Conservation (phyloP, 2,797 vertebrate species). For the Mallotus villosus region DNA sequence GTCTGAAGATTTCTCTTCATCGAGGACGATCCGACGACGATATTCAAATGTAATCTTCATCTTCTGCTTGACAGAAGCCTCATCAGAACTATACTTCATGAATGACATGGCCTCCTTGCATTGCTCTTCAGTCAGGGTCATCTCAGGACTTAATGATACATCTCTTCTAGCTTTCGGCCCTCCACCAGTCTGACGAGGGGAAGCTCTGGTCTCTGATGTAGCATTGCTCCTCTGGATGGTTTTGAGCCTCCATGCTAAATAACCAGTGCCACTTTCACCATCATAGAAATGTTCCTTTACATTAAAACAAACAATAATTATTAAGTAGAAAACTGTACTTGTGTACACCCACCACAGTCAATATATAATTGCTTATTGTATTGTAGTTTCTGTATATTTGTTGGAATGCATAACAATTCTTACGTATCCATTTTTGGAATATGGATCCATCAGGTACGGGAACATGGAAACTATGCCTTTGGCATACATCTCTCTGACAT, state of each 20-base stretch:
- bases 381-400: too few relatives aligned
- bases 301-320: neutral
- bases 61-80: neutral
- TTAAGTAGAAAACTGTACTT: too few relatives aligned
- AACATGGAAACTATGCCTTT: too few relatives aligned
- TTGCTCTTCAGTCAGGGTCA: neutral
- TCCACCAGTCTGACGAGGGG: neutral
- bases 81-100: neutral
- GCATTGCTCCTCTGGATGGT: neutral
- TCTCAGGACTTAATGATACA: neutral
- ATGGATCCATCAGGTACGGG: too few relatives aligned
- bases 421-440: too few relatives aligned
- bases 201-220: neutral
- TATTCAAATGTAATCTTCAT: neutral
- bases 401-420: too few relatives aligned
- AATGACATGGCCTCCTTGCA: constrained; percentile 3
- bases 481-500: too few relatives aligned
- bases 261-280: constrained; percentile 1
- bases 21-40: too few relatives aligned
- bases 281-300: constrained; percentile 3
- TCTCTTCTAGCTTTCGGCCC: neutral
- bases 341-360: too few relatives aligned
- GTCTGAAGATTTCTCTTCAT: too few relatives aligned
- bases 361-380: too few relatives aligned
- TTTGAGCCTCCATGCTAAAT: constrained; percentile 3